A percentile compares a stretch with the other conserved stretches of the same genome.
Evolutionary conservation across 2,113 vertebrate species (phyloP).

Genomic region (Mesitornis unicolor): DNA sequence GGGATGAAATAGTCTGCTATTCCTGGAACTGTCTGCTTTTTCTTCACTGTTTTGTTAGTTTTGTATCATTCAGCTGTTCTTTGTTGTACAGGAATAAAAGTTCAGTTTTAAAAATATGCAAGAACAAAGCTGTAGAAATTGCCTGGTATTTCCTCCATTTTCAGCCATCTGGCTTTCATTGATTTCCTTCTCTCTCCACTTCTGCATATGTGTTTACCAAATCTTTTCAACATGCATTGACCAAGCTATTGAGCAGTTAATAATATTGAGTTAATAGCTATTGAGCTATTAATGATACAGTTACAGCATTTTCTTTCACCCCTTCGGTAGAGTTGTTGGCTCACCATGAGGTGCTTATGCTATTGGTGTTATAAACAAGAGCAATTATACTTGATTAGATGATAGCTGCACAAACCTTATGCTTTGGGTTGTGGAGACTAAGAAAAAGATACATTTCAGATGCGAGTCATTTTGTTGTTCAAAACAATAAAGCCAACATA

Average conservation of each 20-base stretch:
- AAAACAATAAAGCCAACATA: background rate
- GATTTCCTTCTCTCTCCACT: constrained; percentile 41
- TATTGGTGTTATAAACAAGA: constrained; percentile 30
- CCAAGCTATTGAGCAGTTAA: constrained; percentile 47
- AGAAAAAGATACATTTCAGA: background rate
- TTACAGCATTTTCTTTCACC: background rate
- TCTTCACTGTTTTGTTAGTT: constrained; percentile 16
- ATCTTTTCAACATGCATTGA: constrained; percentile 69
- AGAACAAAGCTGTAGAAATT: constrained; percentile 74
- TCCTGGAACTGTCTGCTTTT: constrained; percentile 2
- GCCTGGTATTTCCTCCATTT: constrained; percentile 74
- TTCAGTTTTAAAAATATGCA: constrained; percentile 69
- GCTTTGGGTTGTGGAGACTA: background rate
- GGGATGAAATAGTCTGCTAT: background rate
- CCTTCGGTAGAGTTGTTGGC: constrained; percentile 11
- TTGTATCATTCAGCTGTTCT: constrained; percentile 67
- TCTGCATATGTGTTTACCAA: constrained; percentile 62
- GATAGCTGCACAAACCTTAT: background rate
- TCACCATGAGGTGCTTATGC: background rate
- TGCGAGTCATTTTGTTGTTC: background rate
- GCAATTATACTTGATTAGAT: constrained; percentile 1
- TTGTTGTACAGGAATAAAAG: constrained; percentile 67
- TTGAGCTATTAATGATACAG: constrained; percentile 73
- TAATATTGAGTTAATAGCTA: too few relatives aligned
- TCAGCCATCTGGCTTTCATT: constrained; percentile 78